Percentiles rank a stretch among this genome's conserved stretches.
Evolutionary conservation across 2,797 vertebrate species (phyloP).

Genomic region (Amblyraja radiata): DNA sequence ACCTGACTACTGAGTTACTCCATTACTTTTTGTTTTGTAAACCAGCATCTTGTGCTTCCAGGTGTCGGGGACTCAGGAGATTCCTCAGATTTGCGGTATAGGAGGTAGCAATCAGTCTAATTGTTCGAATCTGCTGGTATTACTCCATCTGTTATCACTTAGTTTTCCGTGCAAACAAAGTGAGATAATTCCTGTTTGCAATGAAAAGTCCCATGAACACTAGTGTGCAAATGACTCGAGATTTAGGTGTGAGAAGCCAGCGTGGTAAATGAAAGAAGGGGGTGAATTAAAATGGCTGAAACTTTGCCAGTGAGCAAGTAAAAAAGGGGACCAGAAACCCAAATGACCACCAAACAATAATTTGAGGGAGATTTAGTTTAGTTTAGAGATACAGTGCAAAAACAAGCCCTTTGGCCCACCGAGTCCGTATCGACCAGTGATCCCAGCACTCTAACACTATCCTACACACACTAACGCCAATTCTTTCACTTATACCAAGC

Average conservation of each 20-base stretch:
- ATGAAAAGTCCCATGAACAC: neutral
- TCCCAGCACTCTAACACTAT: no score
- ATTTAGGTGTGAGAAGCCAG: neutral
- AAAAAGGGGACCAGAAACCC: neutral
- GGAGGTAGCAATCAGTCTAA: neutral
- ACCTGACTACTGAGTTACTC: no score
- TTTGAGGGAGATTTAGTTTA: no score
- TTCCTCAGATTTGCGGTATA: neutral
- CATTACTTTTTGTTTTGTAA: no score
- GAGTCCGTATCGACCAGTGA: no score
- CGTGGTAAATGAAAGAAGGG: neutral
- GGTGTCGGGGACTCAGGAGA: neutral
- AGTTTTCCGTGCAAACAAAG: neutral
- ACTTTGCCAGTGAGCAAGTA: neutral
- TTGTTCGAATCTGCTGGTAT: neutral
- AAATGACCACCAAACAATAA: neutral
- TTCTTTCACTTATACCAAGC: no score
- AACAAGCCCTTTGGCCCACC: no score
- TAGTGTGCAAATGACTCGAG: neutral
- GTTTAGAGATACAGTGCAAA: no score
- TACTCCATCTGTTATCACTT: neutral
- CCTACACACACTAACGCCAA: no score
- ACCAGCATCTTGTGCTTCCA: no score
- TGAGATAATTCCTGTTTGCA: neutral
- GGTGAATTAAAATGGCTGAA: neutral